Percentiles rank a stretch among this genome's conserved stretches.
phyloP scores from a whole-genome alignment of 1,140 invertebrate genomes.

The Dreissena rostriformis region DNA sequence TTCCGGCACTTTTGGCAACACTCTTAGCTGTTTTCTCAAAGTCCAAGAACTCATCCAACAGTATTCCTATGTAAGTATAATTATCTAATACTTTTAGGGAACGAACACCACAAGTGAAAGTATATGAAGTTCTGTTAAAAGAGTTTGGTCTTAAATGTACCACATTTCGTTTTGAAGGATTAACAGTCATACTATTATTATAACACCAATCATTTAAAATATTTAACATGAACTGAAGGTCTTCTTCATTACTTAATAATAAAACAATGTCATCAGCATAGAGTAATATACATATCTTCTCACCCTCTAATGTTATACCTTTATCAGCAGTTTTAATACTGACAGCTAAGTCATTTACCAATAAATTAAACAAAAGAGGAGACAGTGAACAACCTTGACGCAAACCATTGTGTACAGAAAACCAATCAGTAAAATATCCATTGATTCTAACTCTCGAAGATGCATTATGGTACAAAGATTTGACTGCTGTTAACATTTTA shows the following conservation, averaged over 20 bases:
- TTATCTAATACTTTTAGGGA: neutral
- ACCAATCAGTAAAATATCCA: slow-evolving; percentile 3
- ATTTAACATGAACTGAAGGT: slow-evolving; percentile 22
- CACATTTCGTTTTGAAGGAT: slow-evolving; percentile 4
- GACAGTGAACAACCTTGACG: slow-evolving; percentile 10
- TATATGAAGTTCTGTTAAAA: neutral
- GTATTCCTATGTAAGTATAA: slow-evolving; percentile 40
- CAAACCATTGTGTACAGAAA: neutral
- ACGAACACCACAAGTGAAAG: slow-evolving; percentile 14
- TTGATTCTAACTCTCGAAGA: slow-evolving; percentile 20
- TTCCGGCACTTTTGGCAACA: slow-evolving; percentile 30
- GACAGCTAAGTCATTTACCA: slow-evolving; percentile 12
- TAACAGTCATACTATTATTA: slow-evolving; percentile 4
- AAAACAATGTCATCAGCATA: slow-evolving; percentile 16
- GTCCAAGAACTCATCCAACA: slow-evolving; percentile 24
- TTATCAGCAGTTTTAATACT: neutral
- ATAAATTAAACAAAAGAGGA: slow-evolving; percentile 7
- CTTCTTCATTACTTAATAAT: slow-evolving; percentile 8
- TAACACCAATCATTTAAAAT: slow-evolving; percentile 9
- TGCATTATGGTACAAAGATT: slow-evolving; percentile 13
- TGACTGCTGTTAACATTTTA: slow-evolving; percentile 47
- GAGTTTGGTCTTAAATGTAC: slow-evolving; percentile 20
- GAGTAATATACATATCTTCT: slow-evolving; percentile 17
- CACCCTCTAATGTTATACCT: neutral
- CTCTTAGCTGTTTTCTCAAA: slow-evolving; percentile 10